Conservation (phyloP, 2,113 vertebrate genomes). For the Anser cygnoides region DNA sequence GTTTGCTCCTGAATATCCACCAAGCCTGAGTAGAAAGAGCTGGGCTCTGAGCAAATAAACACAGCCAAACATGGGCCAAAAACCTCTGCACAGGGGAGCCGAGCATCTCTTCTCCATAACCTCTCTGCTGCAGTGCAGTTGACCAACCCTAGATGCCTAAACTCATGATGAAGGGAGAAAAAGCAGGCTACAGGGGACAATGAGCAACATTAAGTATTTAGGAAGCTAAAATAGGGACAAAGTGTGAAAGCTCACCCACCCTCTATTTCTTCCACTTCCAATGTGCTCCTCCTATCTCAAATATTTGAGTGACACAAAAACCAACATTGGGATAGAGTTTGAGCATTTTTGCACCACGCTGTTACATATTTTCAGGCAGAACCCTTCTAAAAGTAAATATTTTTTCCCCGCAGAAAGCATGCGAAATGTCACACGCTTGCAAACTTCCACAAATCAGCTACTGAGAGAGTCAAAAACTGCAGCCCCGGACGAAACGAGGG, state of each 20-base stretch:
- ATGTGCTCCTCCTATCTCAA: not conserved
- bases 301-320: not conserved
- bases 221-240: not conserved
- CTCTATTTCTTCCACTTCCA: not conserved
- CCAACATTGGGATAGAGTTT: not conserved
- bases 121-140: not conserved
- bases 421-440: not conserved
- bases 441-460: not conserved
- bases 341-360: not conserved
- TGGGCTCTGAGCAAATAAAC: not conserved
- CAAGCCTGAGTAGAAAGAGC: not conserved
- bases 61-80: not conserved
- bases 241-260: accelerated
- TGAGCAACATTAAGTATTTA: not conserved
- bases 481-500: not conserved
- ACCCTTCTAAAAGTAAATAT: not conserved
- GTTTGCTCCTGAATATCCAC: not conserved
- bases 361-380: slow-evolving; percentile 4
- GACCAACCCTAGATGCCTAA: not conserved
- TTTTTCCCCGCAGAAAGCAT: not conserved
- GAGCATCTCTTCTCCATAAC: not conserved
- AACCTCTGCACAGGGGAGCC: accelerated
- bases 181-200: not conserved
- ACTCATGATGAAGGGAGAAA: not conserved
- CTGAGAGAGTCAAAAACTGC: not conserved